These are phyloP conservation scores for Sitta carolinensis DNA, from an alignment of 2,797 vertebrate species.

Conservation along the genomic window DNA sequence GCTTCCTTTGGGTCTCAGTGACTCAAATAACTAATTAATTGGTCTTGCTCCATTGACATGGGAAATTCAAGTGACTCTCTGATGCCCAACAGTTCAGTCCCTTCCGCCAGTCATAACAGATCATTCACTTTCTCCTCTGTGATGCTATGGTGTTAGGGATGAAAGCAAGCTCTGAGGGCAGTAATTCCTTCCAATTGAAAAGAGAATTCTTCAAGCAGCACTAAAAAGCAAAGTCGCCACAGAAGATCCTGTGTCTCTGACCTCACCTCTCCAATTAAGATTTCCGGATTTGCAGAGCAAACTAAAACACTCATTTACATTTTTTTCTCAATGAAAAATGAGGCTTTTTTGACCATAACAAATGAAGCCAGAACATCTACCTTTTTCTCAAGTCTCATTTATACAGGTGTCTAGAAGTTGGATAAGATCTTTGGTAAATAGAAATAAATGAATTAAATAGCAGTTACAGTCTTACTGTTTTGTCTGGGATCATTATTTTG, in stretches of 20 bases:
- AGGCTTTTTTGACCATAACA: neutral
- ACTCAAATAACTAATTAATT: neutral
- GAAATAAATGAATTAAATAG: neutral
- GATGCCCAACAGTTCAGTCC: neutral
- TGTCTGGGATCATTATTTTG: neutral
- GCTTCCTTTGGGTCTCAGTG: neutral
- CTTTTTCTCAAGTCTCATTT: neutral
- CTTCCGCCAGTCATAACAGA: neutral
- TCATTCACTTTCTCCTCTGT: neutral
- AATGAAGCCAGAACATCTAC: neutral
- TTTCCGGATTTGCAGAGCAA: conserved; percentile 1
- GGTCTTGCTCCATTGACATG: neutral
- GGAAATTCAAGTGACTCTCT: neutral
- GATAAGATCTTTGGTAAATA: neutral
- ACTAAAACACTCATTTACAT: neutral
- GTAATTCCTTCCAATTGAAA: conserved; percentile 10
- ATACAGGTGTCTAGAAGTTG: neutral
- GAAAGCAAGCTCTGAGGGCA: neutral
- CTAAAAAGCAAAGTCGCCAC: neutral
- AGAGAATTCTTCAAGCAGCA: neutral
- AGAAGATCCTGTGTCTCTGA: neutral
- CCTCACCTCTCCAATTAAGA: neutral
- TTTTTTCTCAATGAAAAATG: neutral
- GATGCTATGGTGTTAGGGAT: neutral
- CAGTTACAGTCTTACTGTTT: neutral